These are phyloP conservation scores for Strigamia crassipes DNA, from an alignment of 2,888 invertebrate genomes.

Conservation along the genomic window DNA sequence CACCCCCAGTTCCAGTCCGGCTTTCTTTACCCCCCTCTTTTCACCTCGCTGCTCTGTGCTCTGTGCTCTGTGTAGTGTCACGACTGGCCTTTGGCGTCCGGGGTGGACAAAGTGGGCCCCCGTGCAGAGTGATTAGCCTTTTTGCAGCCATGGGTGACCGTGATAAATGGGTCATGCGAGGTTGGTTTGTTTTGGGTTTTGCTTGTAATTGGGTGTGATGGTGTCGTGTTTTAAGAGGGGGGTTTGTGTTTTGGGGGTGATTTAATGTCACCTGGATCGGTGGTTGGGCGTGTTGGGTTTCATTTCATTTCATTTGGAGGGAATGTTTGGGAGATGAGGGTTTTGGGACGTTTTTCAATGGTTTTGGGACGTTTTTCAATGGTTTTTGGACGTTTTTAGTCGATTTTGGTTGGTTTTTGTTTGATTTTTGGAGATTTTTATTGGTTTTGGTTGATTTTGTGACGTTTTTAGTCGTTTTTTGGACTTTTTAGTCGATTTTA, in stretches of 20 bases:
- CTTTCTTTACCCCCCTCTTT: background rate
- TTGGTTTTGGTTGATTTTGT: no score
- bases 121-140: background rate
- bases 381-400: no score
- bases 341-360: no score
- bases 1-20: background rate
- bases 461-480: no score
- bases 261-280: background rate
- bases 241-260: no score
- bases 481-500: no score
- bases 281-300: no score
- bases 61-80: conserved; percentile 1
- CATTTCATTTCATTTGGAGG: no score
- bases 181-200: background rate
- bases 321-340: no score
- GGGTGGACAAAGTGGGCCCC: conserved; percentile 17
- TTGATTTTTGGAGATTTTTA: no score
- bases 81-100: background rate
- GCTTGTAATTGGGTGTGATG: conserved; percentile 2
- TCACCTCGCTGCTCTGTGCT: background rate
- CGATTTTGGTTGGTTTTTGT: no score
- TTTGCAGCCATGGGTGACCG: conserved; percentile 13
- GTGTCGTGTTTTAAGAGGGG: background rate
- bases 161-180: background rate
- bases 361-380: no score